phyloP scores from a whole-genome alignment of 2,797 vertebrate species.

The Chloroceryle amazona region DNA sequence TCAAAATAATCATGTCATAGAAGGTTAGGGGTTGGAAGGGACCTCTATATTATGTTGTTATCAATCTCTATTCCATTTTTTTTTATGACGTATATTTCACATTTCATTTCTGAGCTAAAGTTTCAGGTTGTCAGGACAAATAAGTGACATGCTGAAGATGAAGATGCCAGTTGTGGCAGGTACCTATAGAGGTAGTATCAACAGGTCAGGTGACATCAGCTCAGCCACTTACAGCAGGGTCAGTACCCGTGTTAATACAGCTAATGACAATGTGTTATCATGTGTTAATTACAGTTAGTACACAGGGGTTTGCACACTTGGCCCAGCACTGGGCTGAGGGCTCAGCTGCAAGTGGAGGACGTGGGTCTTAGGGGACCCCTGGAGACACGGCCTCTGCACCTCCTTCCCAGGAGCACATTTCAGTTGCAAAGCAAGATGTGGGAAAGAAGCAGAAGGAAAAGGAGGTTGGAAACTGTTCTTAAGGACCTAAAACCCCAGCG shows the following conservation, averaged over 20 bases:
- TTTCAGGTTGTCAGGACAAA: neutral
- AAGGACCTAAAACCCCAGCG: neutral
- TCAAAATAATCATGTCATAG: neutral
- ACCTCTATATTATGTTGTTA: neutral
- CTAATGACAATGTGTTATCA: no score
- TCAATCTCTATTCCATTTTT: neutral
- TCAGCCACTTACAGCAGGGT: neutral
- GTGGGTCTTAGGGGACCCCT: neutral
- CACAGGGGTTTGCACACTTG: fast-evolving
- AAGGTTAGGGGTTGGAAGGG: no score
- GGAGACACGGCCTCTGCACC: neutral
- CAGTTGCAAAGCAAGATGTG: neutral
- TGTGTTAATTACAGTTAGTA: no score
- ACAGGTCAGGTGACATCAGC: neutral
- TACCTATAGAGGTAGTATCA: neutral
- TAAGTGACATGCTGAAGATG: neutral
- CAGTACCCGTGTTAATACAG: no score
- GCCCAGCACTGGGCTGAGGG: neutral
- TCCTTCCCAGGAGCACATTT: neutral
- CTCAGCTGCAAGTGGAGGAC: neutral
- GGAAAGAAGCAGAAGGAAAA: neutral
- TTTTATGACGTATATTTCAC: neutral
- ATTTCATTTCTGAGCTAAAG: neutral
- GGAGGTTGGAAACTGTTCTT: neutral
- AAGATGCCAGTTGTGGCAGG: neutral